These are phyloP conservation scores for Cyprinella venusta DNA, from an alignment of 2,797 vertebrate species.

Conservation along the genomic window DNA sequence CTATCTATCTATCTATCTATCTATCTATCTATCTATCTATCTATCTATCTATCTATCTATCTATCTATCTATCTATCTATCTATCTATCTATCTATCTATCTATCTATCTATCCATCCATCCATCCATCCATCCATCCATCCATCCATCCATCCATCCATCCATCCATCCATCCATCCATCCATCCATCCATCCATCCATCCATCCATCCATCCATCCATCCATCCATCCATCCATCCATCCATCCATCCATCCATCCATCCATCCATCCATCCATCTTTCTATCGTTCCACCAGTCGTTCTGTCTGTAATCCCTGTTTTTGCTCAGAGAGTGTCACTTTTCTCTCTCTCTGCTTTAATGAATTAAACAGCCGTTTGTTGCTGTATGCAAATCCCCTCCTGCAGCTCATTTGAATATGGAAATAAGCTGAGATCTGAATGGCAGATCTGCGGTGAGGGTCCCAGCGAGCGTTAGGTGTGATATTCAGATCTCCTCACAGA, in stretches of 20 bases:
- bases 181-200: not conserved
- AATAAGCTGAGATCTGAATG: conserved; percentile 30
- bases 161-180: not conserved
- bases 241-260: not conserved
- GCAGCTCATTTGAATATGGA: conserved; percentile 61
- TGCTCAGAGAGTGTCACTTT: not conserved
- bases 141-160: not conserved
- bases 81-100: not conserved
- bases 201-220: not conserved
- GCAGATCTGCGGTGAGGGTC: not conserved
- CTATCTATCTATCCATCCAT: not conserved
- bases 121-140: not conserved
- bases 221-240: not conserved
- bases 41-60: too few species aligned
- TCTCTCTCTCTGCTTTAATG: conserved; percentile 28
- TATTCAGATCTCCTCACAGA: not conserved
- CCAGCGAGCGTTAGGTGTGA: conserved; percentile 3
- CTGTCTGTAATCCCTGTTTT: not conserved
- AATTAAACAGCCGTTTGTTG: conserved; percentile 40
- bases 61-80: not conserved
- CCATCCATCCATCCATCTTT: not conserved
- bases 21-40: too few species aligned
- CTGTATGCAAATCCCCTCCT: conserved; percentile 47
- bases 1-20: too few species aligned
- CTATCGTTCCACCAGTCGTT: not conserved